A percentile compares a stretch with the other conserved stretches of the same genome.
Evolutionary conservation across 2,797 vertebrate species (phyloP).

Genomic region (Thalassophryne amazonica): DNA sequence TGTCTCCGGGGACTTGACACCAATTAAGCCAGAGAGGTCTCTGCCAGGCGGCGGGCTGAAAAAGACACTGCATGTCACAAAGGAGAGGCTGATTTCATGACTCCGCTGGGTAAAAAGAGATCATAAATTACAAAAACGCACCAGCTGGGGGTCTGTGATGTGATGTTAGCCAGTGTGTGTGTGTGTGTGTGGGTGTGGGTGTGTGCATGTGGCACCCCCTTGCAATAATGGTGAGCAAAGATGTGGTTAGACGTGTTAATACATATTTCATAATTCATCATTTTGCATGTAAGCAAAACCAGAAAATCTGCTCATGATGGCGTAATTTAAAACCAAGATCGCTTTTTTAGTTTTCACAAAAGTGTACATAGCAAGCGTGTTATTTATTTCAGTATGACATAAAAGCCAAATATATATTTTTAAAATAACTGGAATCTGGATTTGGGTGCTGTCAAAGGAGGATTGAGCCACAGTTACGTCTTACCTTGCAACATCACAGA

Average conservation of each 20-base stretch:
- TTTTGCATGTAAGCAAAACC: background rate
- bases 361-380: too few relatives aligned
- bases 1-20: conserved; percentile 61
- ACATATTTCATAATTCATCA: conserved; percentile 22
- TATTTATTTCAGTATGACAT: too few relatives aligned
- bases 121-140: conserved; percentile 74
- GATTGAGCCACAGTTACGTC: too few relatives aligned
- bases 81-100: conserved; percentile 71
- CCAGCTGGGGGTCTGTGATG: conserved; percentile 68
- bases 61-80: conserved; percentile 54
- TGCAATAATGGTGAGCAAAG: conserved; percentile 16
- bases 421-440: too few relatives aligned
- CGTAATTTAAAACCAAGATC: too few relatives aligned
- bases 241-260: conserved; percentile 4
- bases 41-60: conserved; percentile 47
- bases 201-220: background rate
- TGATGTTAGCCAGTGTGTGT: conserved; percentile 16
- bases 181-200: conserved; percentile 11
- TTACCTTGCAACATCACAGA: too few relatives aligned
- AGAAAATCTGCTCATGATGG: background rate
- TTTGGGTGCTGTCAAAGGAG: too few relatives aligned
- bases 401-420: too few relatives aligned
- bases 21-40: conserved; percentile 78
- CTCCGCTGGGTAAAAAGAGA: conserved; percentile 68
- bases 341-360: too few relatives aligned